Percentiles rank a stretch among this genome's conserved stretches.
Evolutionary conservation across 2,113 vertebrate species (phyloP).

Genomic region (Alethe castanea): DNA sequence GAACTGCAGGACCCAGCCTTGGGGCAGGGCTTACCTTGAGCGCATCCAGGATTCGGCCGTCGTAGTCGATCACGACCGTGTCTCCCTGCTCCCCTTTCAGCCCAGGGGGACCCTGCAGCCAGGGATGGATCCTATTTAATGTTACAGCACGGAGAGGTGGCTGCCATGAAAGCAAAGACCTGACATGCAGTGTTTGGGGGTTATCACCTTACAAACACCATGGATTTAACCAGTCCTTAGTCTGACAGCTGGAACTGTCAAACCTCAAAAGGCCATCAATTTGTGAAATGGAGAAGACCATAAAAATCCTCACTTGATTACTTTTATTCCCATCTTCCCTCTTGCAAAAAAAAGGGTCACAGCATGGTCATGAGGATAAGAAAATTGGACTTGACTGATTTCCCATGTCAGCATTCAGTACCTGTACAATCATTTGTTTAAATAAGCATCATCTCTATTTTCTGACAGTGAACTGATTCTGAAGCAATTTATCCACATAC

Average conservation of each 20-base stretch:
- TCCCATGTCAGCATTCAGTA: neutral
- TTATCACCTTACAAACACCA: neutral
- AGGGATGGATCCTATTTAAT: neutral
- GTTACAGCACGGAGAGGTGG: neutral
- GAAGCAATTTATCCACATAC: neutral
- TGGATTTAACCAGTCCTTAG: neutral
- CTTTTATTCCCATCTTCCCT: neutral
- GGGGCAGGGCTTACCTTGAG: conserved; percentile 77
- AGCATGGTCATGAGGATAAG: neutral
- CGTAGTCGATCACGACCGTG: conserved; percentile 88
- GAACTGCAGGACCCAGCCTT: rapidly evolving
- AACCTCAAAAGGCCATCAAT: neutral
- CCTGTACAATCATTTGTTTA: neutral
- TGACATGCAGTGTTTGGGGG: neutral
- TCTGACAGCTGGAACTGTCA: neutral
- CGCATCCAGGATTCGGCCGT: conserved; percentile 87
- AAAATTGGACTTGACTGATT: neutral
- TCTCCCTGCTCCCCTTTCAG: conserved; percentile 81
- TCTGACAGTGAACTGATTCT: neutral
- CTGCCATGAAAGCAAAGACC: neutral
- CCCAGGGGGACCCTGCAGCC: conserved; percentile 68
- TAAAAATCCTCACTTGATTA: neutral
- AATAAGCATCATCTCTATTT: neutral
- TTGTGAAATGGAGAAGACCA: neutral
- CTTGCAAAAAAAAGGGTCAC: neutral